These are phyloP conservation scores for Chaetophractus vellerosus DNA, from an alignment of 2,797 vertebrate genomes.

Conservation along the genomic window DNA sequence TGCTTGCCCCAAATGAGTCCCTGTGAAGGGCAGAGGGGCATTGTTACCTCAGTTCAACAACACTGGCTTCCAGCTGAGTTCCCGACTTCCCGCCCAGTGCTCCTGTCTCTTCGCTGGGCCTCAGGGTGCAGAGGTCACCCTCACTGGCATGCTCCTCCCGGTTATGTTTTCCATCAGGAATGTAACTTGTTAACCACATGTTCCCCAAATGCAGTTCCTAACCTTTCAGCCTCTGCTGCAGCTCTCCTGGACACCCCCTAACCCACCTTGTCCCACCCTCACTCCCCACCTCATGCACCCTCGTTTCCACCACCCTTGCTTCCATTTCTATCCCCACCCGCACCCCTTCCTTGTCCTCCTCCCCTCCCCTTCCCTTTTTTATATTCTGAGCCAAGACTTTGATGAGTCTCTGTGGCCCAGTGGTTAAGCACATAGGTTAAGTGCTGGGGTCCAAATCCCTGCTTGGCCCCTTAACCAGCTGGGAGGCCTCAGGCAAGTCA, in stretches of 20 bases:
- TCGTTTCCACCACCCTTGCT: neutral
- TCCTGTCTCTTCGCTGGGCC: neutral
- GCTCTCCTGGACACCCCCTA: neutral
- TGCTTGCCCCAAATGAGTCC: neutral
- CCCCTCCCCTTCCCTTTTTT: neutral
- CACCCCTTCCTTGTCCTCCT: neutral
- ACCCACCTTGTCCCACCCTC: neutral
- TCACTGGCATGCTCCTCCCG: neutral
- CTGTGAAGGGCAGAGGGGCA: neutral
- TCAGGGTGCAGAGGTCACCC: neutral
- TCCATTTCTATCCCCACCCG: neutral
- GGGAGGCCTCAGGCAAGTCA: neutral
- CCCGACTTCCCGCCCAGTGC: neutral
- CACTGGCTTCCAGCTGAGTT: neutral
- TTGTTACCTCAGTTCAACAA: too few relatives aligned
- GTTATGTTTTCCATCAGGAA: neutral
- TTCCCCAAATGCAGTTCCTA: neutral
- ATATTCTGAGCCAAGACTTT: neutral
- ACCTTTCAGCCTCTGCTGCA: neutral
- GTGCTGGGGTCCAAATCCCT: neutral
- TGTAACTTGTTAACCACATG: neutral
- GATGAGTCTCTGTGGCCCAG: neutral
- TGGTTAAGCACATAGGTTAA: neutral
- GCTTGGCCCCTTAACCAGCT: neutral
- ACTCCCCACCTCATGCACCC: neutral